Conservation (phyloP, 2,113 vertebrate genomes). For the Hippocampus zosterae region DNA sequence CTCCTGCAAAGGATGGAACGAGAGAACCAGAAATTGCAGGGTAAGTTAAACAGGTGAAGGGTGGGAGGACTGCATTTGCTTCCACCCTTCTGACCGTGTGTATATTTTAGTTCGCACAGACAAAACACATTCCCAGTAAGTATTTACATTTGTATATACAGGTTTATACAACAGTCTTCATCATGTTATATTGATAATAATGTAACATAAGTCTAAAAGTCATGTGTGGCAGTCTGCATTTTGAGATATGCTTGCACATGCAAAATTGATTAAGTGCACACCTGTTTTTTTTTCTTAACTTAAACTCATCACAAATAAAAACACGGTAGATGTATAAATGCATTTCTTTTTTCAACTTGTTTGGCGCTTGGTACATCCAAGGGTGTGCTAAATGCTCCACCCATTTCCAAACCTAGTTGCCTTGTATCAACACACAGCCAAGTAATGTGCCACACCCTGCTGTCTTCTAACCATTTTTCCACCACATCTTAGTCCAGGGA, state of each 20-base stretch:
- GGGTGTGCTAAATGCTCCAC: slow-evolving; percentile 25
- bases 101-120: background rate
- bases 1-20: slow-evolving; percentile 94
- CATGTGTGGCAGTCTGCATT: slow-evolving; percentile 4
- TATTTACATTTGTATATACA: background rate
- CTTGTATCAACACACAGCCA: slow-evolving; percentile 15
- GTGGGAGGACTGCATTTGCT: background rate
- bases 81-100: background rate
- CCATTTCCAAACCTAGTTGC: slow-evolving; percentile 56
- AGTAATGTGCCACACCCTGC: slow-evolving; percentile 18
- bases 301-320: background rate
- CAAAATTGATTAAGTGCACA: background rate
- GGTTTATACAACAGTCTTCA: background rate
- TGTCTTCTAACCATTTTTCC: slow-evolving; percentile 10
- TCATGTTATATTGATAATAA: background rate
- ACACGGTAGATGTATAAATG: slow-evolving; percentile 2
- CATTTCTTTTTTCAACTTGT: background rate
- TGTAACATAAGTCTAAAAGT: background rate
- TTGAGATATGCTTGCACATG: slow-evolving; percentile 1
- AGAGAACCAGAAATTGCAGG: slow-evolving; percentile 95
- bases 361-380: slow-evolving; percentile 1
- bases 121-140: background rate
- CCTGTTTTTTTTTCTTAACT: slow-evolving; percentile 1
- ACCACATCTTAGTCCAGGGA: background rate
- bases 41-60: slow-evolving; percentile 56